phyloP scores from a whole-genome alignment of 2,797 vertebrate species.

The Borostomias antarcticus region DNA sequence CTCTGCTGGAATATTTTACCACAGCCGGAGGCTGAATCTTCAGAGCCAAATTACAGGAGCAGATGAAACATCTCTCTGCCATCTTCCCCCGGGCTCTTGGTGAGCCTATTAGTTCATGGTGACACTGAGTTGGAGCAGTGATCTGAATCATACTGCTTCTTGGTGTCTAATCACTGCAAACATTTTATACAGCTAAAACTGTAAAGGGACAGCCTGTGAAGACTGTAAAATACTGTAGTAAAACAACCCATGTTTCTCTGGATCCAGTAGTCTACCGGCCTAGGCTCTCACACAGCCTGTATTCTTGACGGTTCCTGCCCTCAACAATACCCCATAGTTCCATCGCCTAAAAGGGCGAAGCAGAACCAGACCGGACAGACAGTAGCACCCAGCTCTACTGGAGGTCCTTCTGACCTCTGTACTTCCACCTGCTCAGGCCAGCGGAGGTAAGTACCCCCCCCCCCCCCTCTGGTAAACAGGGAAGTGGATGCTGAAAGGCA shows the following conservation, averaged over 20 bases:
- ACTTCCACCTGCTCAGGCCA: background rate
- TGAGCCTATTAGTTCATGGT: conserved; percentile 30
- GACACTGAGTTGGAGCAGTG: conserved; percentile 22
- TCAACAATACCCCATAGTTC: no score
- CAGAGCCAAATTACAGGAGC: conserved; percentile 43
- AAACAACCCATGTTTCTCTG: no score
- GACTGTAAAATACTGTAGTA: no score
- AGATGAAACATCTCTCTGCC: conserved; percentile 47
- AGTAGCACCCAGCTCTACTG: background rate
- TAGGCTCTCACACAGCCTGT: no score
- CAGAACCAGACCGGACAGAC: background rate
- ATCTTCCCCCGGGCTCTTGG: conserved; percentile 38
- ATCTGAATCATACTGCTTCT: conserved; percentile 42
- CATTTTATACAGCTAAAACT: background rate
- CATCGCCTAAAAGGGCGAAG: background rate
- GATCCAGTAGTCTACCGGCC: no score
- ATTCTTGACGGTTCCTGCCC: background rate
- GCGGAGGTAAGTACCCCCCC: conserved; percentile 25
- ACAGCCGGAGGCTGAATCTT: conserved; percentile 43
- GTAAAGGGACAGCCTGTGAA: conserved; percentile 2
- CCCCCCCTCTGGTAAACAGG: conserved; percentile 82
- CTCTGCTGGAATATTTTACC: conserved; percentile 21
- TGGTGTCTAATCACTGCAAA: no score
- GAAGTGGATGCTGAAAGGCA: conserved; percentile 25
- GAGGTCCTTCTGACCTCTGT: background rate